These are phyloP conservation scores for Podarcis raffonei DNA, from an alignment of 2,113 vertebrate genomes.

Conservation along the genomic window DNA sequence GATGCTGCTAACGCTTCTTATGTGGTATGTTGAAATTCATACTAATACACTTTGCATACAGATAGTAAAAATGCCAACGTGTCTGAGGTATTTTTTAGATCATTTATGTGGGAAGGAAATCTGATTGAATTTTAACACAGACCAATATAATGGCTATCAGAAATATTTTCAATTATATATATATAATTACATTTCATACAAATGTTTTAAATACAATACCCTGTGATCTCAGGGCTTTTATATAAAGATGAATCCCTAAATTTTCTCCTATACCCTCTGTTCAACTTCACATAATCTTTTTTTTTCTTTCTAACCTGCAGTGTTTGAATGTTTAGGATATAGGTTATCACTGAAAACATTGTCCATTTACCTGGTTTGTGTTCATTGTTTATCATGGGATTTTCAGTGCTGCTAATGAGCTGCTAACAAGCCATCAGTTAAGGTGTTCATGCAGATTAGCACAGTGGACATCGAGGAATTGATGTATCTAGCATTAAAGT, in stretches of 20 bases:
- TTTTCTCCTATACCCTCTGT: not conserved
- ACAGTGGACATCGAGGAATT: constrained; percentile 68
- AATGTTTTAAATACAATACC: not conserved
- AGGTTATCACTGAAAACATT: constrained; percentile 43
- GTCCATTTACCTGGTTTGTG: constrained; percentile 50
- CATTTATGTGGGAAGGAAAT: not conserved
- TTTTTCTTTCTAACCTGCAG: constrained; percentile 28
- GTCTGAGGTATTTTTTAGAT: not conserved
- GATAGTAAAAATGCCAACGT: not conserved
- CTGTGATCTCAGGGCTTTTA: not conserved
- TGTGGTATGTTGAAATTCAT: constrained; percentile 49
- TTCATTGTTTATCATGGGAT: constrained; percentile 64
- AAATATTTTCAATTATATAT: not conserved
- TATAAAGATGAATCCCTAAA: not conserved
- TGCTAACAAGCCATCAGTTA: constrained; percentile 81
- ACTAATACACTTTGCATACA: constrained; percentile 46
- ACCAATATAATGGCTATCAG: not conserved
- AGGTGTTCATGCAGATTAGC: constrained; percentile 70
- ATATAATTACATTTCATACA: not conserved
- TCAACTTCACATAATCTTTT: constrained; percentile 1
- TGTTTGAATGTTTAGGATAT: constrained; percentile 49
- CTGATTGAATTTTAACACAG: not conserved
- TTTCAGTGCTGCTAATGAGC: constrained; percentile 74
- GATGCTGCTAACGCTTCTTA: constrained; percentile 48
- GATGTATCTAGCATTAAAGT: constrained; percentile 66